Evolutionary conservation across 2,888 invertebrate genomes (phyloP), one percentile per base, ranked within the genome.

Genomic region (Venusia cambrica): DNA sequence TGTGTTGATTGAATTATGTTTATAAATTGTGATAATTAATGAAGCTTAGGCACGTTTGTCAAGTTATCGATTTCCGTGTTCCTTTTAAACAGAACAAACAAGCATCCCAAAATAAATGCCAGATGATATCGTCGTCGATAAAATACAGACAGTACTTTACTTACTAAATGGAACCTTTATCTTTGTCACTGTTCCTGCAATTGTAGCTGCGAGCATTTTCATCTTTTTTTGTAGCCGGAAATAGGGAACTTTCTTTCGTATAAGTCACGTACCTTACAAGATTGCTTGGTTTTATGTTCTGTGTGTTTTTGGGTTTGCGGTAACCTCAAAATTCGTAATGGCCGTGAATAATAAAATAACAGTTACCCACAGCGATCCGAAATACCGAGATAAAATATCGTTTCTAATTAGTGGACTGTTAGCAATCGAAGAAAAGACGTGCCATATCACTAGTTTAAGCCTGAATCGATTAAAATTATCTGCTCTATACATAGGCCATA

Each of bases 101-200:
- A 37, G 32, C 17, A 37, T 16, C n/a, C n/a, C n/a, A n/a, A 33
- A 11, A 29, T 15, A 45, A 49, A 43, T 28, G 37, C 32, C 26
- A 20, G 29, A 25, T 39, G 44, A 40, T 46, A 42, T 31, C 14
- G 12, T 21, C 29, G 20, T 33, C 22, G 14, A 43, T 53, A 45
- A 45, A 49, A 32, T 29, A 41, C 40, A 46, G 38, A 29, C 41
- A 25, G 33, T 48, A n/a, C n/a, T n/a, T 5, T 31, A 41, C 33
- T n/a, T n/a, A 21, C 20, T 32, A 32, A 44, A 49, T 38, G 30
- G 21, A 24, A 20, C 22, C 29, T 30, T 39, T 40, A 43, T 42
- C 26, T 39, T 32, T 22, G 25, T 29, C 14, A 28, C 45, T 47
- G 51, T 29, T 40, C 13, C 24, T 27, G 39, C 38, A 41, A 8